Conservation (phyloP, 30 jellyfish, hydroid and myxozoan species). For the Hydractinia symbiolongicarpus region DNA sequence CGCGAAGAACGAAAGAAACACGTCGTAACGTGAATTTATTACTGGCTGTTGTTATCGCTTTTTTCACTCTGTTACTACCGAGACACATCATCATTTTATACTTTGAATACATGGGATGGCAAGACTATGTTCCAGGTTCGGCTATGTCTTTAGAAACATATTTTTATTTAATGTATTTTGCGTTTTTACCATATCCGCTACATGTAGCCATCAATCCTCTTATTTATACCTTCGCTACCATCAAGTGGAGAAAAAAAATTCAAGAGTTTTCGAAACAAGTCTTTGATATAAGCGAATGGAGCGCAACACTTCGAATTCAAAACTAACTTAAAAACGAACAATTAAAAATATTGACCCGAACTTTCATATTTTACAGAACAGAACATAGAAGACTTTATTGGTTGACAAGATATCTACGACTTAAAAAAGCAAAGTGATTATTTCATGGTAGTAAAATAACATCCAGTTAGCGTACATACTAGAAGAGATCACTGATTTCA, state of each 20-base stretch:
- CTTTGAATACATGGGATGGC: not conserved
- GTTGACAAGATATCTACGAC: no score
- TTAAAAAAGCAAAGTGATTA: no score
- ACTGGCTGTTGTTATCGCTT: not conserved
- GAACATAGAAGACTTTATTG: no score
- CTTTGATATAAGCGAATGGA: no score
- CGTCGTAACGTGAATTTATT: not conserved
- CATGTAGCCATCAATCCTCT: slow-evolving; percentile 6
- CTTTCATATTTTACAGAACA: no score
- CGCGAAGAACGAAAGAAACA: not conserved
- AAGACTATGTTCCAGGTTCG: not conserved
- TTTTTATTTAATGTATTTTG: not conserved
- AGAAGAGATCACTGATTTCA: no score
- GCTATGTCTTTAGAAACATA: not conserved
- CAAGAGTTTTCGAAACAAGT: no score
- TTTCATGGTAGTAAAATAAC: no score
- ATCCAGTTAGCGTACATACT: no score
- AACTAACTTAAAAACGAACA: no score
- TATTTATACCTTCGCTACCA: not conserved
- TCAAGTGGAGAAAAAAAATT: slow-evolving; percentile 1
- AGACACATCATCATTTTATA: not conserved
- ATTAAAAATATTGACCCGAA: no score
- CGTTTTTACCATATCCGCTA: not conserved
- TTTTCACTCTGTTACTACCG: not conserved
- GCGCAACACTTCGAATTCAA: no score